Evolutionary conservation across 2,797 vertebrate genomes (phyloP).

Genomic region (Tinamus major): DNA sequence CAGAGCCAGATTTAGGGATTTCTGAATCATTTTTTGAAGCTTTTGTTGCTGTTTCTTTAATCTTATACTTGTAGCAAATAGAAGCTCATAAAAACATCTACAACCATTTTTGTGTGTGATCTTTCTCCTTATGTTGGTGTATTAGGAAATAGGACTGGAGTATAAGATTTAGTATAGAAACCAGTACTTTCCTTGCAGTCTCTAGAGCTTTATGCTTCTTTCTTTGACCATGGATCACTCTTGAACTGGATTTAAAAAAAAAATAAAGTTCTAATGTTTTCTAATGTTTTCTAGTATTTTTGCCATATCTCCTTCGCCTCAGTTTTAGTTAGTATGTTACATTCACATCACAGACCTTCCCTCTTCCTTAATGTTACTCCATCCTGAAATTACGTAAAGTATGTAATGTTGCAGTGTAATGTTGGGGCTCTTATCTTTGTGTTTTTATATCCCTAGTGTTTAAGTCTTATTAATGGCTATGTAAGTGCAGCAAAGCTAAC

Average conservation of each 20-base stretch:
- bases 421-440: neutral
- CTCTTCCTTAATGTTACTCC: neutral
- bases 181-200: neutral
- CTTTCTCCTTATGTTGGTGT: neutral
- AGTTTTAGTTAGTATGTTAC: neutral
- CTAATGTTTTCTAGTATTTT: neutral
- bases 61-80: too few species aligned
- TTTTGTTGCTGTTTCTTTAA: neutral
- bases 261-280: too few species aligned
- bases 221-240: neutral
- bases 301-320: neutral
- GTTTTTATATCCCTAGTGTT: neutral
- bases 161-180: neutral
- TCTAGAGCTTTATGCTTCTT: neutral
- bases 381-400: neutral
- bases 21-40: neutral
- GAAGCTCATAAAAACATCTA: neutral
- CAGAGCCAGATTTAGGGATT: neutral
- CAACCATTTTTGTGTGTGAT: neutral
- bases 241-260: neutral
- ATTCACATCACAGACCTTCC: neutral
- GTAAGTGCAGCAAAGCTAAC: neutral
- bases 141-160: neutral
- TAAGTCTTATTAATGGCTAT: neutral
- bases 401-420: neutral